These are phyloP conservation scores for Meriones psammophilus DNA, from an alignment of 2,797 vertebrate species.

Conservation along the genomic window DNA sequence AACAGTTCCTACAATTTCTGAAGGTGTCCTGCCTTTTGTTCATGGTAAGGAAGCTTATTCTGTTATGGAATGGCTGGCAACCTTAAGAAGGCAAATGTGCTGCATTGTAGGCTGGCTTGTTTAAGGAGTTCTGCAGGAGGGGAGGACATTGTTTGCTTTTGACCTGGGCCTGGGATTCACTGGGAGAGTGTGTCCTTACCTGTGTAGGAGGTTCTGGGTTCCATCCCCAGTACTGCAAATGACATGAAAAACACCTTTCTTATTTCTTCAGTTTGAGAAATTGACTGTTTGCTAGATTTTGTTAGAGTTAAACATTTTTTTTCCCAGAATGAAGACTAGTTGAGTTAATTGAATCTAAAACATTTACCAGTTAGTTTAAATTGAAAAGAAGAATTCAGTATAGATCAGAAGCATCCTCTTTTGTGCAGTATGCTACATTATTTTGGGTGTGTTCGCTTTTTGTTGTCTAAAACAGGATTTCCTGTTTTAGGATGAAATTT, in stretches of 20 bases:
- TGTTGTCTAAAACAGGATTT: too few species aligned
- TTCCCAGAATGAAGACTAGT: constrained; percentile 47
- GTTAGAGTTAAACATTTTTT: constrained; percentile 39
- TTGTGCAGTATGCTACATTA: neutral
- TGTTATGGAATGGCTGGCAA: neutral
- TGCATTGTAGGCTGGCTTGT: neutral
- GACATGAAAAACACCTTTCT: neutral
- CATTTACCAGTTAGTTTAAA: constrained; percentile 50
- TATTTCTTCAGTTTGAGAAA: constrained; percentile 53
- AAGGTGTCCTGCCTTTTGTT: constrained; percentile 49
- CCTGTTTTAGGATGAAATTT: neutral
- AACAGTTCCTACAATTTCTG: constrained; percentile 31
- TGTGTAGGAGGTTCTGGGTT: neutral
- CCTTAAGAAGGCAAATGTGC: neutral
- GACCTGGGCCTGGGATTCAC: neutral
- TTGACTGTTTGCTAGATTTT: constrained; percentile 14
- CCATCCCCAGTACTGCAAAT: neutral
- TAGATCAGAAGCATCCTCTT: constrained; percentile 50
- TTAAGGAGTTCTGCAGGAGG: neutral
- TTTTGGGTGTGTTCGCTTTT: neutral
- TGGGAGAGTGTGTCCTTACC: neutral
- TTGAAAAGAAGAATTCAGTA: constrained; percentile 33
- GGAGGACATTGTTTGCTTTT: neutral
- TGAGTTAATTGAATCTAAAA: constrained; percentile 46
- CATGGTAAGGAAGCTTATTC: neutral